Evolutionary conservation across 1,140 invertebrate species (phyloP).

Genomic region (Pantala flavescens): DNA sequence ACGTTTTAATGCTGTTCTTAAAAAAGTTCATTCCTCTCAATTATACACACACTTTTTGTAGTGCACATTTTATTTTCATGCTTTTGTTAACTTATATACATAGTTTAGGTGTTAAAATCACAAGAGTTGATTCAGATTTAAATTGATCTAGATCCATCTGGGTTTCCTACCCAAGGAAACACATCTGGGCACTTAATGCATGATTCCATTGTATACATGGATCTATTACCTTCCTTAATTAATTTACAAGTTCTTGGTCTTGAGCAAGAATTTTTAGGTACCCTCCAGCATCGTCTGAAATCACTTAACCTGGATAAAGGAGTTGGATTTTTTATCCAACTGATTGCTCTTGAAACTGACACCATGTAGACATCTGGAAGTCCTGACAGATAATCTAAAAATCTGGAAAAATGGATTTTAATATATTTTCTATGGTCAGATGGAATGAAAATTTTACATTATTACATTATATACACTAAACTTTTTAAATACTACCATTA

Average conservation of each 20-base stretch:
- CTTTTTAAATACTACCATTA: too few relatives aligned
- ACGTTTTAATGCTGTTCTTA: too few relatives aligned
- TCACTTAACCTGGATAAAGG: slow-evolving; percentile 32
- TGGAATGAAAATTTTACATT: too few relatives aligned
- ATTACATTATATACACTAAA: too few relatives aligned
- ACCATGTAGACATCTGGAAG: slow-evolving; percentile 41
- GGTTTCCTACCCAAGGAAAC: slow-evolving; percentile 33
- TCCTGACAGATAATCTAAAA: slow-evolving; percentile 37
- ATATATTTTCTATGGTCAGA: too few relatives aligned
- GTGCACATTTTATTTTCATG: too few relatives aligned
- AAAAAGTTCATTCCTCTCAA: too few relatives aligned
- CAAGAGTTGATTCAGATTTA: too few relatives aligned
- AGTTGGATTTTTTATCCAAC: slow-evolving; percentile 48
- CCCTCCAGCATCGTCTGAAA: slow-evolving; percentile 29
- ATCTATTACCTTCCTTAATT: slow-evolving; percentile 26
- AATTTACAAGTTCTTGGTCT: slow-evolving; percentile 25
- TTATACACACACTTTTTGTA: too few relatives aligned
- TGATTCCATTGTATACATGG: slow-evolving; percentile 26
- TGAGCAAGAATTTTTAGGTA: slow-evolving; percentile 17
- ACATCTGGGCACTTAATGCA: slow-evolving; percentile 28
- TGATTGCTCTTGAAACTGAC: slow-evolving; percentile 38
- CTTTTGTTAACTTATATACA: too few relatives aligned
- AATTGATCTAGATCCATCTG: slow-evolving; percentile 24
- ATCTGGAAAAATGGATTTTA: slow-evolving; percentile 11
- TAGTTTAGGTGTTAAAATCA: too few relatives aligned